Evolutionary conservation across 2,888 invertebrate genomes (phyloP).

Genomic region (Epiblema foenella): DNA sequence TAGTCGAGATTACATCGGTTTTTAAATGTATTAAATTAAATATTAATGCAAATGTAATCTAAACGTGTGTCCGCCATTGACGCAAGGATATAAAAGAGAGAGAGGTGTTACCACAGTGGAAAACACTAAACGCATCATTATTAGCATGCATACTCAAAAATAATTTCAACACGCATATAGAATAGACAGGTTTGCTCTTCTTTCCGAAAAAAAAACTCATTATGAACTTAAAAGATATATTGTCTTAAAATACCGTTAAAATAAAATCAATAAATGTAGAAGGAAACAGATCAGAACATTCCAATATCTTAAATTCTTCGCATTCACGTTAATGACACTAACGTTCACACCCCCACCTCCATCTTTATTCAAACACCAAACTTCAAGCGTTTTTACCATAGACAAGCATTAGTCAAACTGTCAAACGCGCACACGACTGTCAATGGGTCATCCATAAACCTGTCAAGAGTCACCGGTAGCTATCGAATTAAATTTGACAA

Average conservation of each 20-base stretch:
- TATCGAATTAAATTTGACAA: slow-evolving; percentile 55
- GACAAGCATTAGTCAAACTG: slow-evolving; percentile 80
- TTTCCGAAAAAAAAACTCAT: neutral
- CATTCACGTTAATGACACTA: slow-evolving; percentile 38
- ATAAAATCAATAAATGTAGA: neutral
- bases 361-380: slow-evolving; percentile 69
- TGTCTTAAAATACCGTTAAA: neutral
- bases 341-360: slow-evolving; percentile 65
- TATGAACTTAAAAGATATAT: too few species aligned
- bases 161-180: too few species aligned
- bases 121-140: too few species aligned
- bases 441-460: slow-evolving; percentile 72
- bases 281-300: neutral
- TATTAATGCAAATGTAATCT: too few species aligned
- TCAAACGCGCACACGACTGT: slow-evolving; percentile 75
- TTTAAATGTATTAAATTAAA: too few species aligned
- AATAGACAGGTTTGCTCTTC: neutral
- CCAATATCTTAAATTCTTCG: slow-evolving; percentile 21
- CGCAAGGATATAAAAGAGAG: too few species aligned
- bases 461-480: slow-evolving; percentile 69
- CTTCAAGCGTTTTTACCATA: slow-evolving; percentile 61
- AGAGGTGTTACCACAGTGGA: too few species aligned
- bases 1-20: too few species aligned
- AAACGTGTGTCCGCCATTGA: too few species aligned
- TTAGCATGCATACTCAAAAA: too few species aligned